Evolutionary conservation across 1,140 invertebrate species (phyloP), one percentile per base, ranked within the genome.

Genomic region (Trichogramma pretiosum): DNA sequence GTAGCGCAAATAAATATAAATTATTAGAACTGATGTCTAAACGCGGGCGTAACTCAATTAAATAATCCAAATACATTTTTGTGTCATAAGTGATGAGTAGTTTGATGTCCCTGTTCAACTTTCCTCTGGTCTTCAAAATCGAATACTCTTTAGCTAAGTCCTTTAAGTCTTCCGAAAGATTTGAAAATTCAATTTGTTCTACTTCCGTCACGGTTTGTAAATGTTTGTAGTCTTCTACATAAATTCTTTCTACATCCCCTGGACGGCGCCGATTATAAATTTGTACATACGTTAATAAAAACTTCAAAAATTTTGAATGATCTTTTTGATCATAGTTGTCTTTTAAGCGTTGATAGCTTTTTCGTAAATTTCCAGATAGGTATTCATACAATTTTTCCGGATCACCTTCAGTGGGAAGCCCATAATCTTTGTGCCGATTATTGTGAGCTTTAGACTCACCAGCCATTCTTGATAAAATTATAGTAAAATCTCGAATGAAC

Each of bases 201-300:
- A 33, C 36, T 9, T 32, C 24, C 21, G 46, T 24, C 14, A 50
- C 26, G n/a, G 22, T 13, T 26, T 36, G 38, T 21, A 28, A n/a
- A n/a, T 28, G 36, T 0, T 18, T 18, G 14, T 26, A 55, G 26
- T 55, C 47, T 0, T 35, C 35, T 0, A 52, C 3, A 3, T 14
- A 18, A 1, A 52, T 9, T 19, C 54, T 41, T 21, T 55, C 50
- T 1, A 48, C 23, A 16, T 55, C 54, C 1, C 53, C 50, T 8
- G 53, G 40, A 19, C 53, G 4, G 5, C 49, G 33, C 0, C 49
- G 33, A 32, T 55, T 55, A 24, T 48, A 52, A 5, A 50, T 2
- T 43, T 50, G 47, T 2, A 55, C 5, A 2, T 32, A 39, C 1
- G 35, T 22, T 26, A 52, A 36, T 11, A 44, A 50, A 14, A 2